Evolutionary conservation across 2,888 invertebrate species (phyloP).

Genomic region (Sarcophaga carnaria): DNA sequence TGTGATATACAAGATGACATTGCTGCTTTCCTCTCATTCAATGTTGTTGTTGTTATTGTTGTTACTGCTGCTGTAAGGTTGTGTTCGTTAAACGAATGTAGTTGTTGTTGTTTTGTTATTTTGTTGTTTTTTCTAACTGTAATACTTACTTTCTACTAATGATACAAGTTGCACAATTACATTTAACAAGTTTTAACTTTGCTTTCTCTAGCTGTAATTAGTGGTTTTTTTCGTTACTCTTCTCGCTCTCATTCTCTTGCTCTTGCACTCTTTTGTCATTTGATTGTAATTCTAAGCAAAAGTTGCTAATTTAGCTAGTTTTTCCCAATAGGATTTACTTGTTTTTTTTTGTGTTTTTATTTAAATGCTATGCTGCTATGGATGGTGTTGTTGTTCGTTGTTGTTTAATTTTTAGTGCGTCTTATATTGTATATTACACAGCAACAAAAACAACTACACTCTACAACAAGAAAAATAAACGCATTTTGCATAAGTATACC

Average conservation of each 20-base stretch:
- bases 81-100: slow-evolving; percentile 29
- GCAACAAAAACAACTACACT: neutral
- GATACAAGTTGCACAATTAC: slow-evolving; percentile 62
- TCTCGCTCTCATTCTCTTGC: neutral
- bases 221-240: slow-evolving; percentile 39
- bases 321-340: slow-evolving; percentile 46
- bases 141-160: slow-evolving; percentile 52
- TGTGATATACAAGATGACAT: neutral
- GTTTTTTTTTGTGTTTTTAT: neutral
- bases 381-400: neutral
- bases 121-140: slow-evolving; percentile 36
- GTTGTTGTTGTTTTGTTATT: neutral
- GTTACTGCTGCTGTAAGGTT: neutral
- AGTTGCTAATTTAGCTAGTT: slow-evolving; percentile 65
- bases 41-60: slow-evolving; percentile 20
- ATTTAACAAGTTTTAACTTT: slow-evolving; percentile 57
- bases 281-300: slow-evolving; percentile 35
- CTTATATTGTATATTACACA: neutral
- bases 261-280: neutral
- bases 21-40: neutral
- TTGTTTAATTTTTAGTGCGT: slow-evolving; percentile 13
- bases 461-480: too few relatives aligned
- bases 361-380: neutral
- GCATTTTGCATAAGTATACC: too few relatives aligned
- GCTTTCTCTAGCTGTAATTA: slow-evolving; percentile 49